These are phyloP conservation scores for Oreamnos americanus DNA, from an alignment of 2,113 vertebrate species.

Conservation along the genomic window DNA sequence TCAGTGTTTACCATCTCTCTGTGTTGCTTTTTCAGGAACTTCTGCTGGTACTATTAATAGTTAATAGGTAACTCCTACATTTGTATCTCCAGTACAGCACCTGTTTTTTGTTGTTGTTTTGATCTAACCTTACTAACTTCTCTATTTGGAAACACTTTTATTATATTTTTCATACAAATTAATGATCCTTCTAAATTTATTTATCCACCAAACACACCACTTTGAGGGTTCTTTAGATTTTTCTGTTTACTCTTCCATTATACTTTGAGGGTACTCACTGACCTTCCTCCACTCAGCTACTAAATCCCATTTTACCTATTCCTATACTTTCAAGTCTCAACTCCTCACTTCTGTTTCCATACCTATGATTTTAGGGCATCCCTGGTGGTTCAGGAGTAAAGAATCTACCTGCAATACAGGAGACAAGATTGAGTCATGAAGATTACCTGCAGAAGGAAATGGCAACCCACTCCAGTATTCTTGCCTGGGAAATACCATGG, in stretches of 20 bases:
- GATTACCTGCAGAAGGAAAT: not conserved
- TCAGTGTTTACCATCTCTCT: not conserved
- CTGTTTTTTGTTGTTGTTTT: not conserved
- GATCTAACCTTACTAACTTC: not conserved
- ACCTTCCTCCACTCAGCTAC: not conserved
- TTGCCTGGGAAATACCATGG: not conserved
- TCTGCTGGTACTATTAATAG: not conserved
- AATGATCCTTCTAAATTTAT: not conserved
- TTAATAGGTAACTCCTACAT: not conserved
- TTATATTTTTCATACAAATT: not conserved
- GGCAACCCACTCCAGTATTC: not conserved
- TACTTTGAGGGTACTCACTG: rapidly evolving
- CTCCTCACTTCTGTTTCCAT: not conserved
- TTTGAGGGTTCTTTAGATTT: not conserved
- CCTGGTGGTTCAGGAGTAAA: not conserved
- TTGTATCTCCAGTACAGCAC: not conserved
- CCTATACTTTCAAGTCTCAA: not conserved
- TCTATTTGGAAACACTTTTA: not conserved
- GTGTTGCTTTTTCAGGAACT: not conserved
- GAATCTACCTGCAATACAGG: not conserved
- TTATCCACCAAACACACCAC: not conserved
- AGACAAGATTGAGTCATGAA: not conserved
- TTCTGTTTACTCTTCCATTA: not conserved
- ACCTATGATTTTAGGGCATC: not conserved
- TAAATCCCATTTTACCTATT: not conserved